These are phyloP conservation scores for Lagorchestes hirsutus DNA, from an alignment of 2,797 vertebrate genomes.

Conservation along the genomic window DNA sequence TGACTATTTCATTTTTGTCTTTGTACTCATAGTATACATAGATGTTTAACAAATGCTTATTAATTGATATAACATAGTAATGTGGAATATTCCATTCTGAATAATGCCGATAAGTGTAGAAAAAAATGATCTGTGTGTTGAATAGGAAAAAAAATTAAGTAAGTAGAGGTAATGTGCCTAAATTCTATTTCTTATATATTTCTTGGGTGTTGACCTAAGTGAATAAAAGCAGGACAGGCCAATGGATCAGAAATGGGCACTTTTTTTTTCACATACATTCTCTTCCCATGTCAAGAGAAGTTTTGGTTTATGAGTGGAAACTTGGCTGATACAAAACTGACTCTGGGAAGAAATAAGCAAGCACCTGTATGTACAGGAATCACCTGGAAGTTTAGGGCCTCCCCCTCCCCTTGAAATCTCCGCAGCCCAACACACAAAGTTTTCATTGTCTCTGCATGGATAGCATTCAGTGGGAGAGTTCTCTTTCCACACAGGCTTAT, in stretches of 20 bases:
- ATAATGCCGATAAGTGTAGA: background rate
- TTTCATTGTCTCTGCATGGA: slow-evolving; percentile 18
- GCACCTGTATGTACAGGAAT: slow-evolving; percentile 5
- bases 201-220: background rate
- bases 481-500: slow-evolving; percentile 9
- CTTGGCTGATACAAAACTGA: background rate
- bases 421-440: background rate
- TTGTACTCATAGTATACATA: background rate
- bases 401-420: slow-evolving; percentile 14
- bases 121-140: background rate
- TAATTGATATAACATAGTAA: background rate
- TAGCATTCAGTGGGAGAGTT: background rate
- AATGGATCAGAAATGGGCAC: background rate
- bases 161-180: background rate
- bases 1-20: background rate
- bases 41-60: background rate
- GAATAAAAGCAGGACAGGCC: background rate
- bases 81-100: background rate
- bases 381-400: slow-evolving; percentile 9
- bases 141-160: background rate
- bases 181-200: background rate
- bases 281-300: background rate
- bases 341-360: slow-evolving; percentile 12
- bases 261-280: background rate
- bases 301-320: background rate